Evolutionary conservation across 2,888 invertebrate genomes (phyloP), one percentile per base, ranked within the genome.

Genomic region (Blera fallax): DNA sequence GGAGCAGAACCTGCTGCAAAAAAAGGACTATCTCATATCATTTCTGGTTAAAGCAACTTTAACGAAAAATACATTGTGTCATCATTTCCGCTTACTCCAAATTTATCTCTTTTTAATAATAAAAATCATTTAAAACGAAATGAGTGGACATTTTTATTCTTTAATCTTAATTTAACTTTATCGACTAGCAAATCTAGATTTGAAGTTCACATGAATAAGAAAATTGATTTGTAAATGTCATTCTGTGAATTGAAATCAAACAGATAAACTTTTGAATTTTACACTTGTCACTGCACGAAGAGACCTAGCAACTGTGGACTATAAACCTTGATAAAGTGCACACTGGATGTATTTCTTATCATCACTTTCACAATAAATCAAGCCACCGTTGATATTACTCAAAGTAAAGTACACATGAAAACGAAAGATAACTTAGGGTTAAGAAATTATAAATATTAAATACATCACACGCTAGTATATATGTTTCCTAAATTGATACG

Each of bases 361-460:
- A n/a, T 34, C 34, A 21, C 48, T 34, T 45, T 54, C 37, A 43
- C 24, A 58, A 45, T 45, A 58, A 58, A 70, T 58, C 70, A 34
- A 56, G 32, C 29, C 43, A 11, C 32, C 40, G 14, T 29, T 54
- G 14, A 67, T 21, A 37, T 24, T 24, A 27, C 32, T 24, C 7
- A 24, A 14, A 29, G 32, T 48, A 7, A 14, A 1, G 11, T 24
- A 14, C 1, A 7, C 6, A 8, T n/a, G 16, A 34, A 5, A 37
- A 37, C 2, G 40, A 21, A 48, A 32, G 29, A 18, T 48, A 48
- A 14, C 2, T 18, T 21, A 6, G 4, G 1, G 29, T 43, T 16
- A 16, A 11, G 29, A 18, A 16, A 10, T 10, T 45, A 45, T 29
- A 21, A n/a, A 29, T 29, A 45, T 2, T 8, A 29, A 18, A 18